Percentiles rank a stretch among this genome's conserved stretches.
Evolutionary conservation across 2,888 invertebrate species (phyloP).

Genomic region (Microctonus brassicae): DNA sequence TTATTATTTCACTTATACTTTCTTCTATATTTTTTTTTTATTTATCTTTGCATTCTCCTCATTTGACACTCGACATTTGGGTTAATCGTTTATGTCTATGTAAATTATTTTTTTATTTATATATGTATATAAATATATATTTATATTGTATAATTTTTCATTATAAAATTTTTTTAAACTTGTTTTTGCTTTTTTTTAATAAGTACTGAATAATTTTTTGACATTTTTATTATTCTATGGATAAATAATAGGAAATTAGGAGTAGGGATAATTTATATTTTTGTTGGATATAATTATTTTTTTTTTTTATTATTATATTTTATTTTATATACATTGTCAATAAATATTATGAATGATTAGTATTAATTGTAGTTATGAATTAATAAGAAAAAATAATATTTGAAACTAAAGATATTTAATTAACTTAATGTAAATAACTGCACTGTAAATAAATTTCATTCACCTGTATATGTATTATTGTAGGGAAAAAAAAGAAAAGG

Average conservation of each 20-base stretch:
- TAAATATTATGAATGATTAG: not conserved
- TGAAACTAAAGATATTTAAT: constrained; percentile 52
- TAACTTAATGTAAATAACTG: constrained; percentile 61
- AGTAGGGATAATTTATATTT: no score
- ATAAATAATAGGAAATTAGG: no score
- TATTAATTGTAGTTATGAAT: constrained; percentile 33
- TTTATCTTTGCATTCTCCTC: not conserved
- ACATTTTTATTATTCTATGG: constrained; percentile 13
- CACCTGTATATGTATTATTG: constrained; percentile 59
- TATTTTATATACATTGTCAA: constrained; percentile 47
- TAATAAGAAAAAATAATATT: constrained; percentile 32
- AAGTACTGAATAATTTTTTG: not conserved
- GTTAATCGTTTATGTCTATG: constrained; percentile 53
- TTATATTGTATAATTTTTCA: constrained; percentile 7
- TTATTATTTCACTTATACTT: constrained; percentile 5
- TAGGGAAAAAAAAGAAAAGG: constrained; percentile 46
- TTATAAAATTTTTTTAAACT: not conserved
- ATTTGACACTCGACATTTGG: constrained; percentile 56
- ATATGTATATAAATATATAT: not conserved
- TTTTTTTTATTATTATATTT: constrained; percentile 44
- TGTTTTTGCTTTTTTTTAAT: not conserved
- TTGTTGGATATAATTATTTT: no score
- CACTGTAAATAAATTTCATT: constrained; percentile 60
- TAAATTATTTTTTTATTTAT: not conserved
- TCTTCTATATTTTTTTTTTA: not conserved